A percentile compares a stretch with the other conserved stretches of the same genome.
Conservation (phyloP, 2,888 invertebrate genomes). For the Hypselothyrea guttata region DNA sequence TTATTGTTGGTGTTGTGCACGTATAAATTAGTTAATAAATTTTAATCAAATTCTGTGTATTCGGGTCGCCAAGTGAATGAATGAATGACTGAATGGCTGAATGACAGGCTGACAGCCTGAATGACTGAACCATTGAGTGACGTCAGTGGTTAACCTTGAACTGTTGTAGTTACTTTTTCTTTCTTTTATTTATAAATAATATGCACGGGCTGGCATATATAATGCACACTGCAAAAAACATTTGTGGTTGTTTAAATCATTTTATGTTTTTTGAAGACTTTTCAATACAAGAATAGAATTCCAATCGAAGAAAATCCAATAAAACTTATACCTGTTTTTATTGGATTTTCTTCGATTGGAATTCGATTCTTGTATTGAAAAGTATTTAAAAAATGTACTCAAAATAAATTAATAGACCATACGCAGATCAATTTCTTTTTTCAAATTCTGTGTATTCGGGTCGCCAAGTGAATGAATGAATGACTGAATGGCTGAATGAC, state of each 20-base stretch:
- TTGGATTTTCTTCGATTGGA: too few relatives aligned
- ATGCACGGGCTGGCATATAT: constrained; percentile 1
- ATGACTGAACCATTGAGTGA: constrained; percentile 17
- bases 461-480: constrained; percentile 31
- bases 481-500: constrained; percentile 18
- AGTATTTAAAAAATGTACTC: too few relatives aligned
- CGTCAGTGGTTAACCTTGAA: constrained; percentile 65
- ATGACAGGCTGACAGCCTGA: too few relatives aligned
- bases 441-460: constrained; percentile 59
- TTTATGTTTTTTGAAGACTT: too few relatives aligned
- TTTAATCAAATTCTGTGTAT: constrained; percentile 66
- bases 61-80: constrained; percentile 37
- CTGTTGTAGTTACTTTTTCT: constrained; percentile 28
- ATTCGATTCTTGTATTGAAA: too few relatives aligned
- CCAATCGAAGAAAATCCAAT: too few relatives aligned
- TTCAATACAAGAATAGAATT: too few relatives aligned
- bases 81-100: constrained; percentile 21
- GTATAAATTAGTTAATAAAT: constrained; percentile 71
- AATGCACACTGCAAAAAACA: background rate
- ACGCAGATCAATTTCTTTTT: too few relatives aligned
- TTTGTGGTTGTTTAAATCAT: too few relatives aligned
- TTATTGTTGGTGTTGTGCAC: constrained; percentile 34
- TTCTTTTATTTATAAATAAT: constrained; percentile 10
- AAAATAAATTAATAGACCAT: too few relatives aligned
- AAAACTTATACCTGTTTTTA: too few relatives aligned